A percentile compares a stretch with the other conserved stretches of the same genome.
Evolutionary conservation across 2,888 invertebrate genomes (phyloP).

Genomic region (Ormyrus thymus): DNA sequence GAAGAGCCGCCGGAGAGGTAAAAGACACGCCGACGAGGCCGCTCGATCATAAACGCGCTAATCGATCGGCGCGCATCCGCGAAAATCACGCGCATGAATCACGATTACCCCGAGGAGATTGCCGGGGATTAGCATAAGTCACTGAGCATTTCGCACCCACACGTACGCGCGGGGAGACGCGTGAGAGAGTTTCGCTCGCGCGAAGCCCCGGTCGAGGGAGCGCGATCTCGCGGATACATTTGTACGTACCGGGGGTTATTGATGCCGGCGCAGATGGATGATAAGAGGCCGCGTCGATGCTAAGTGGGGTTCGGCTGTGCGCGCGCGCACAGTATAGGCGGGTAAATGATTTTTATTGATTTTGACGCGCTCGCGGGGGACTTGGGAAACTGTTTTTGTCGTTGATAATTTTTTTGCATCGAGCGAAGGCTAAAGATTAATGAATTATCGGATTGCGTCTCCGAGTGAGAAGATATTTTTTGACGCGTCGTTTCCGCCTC

Average conservation of each 20-base stretch:
- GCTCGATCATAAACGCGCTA: background rate
- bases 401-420: too few species aligned
- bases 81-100: background rate
- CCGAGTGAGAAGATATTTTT: too few species aligned
- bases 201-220: too few species aligned
- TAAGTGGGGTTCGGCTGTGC: background rate
- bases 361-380: background rate
- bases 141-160: background rate
- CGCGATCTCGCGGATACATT: background rate
- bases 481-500: too few species aligned
- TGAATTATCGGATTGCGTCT: too few species aligned
- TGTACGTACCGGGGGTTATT: background rate
- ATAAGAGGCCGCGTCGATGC: conserved; percentile 10
- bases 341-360: conserved; percentile 22
- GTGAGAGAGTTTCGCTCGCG: conserved; percentile 3
- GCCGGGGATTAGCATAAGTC: conserved; percentile 17
- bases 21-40: background rate
- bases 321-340: too few species aligned
- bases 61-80: background rate
- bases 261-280: background rate
- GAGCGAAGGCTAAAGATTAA: too few species aligned
- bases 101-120: conserved; percentile 1
- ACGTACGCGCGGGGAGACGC: background rate
- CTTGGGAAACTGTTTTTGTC: too few species aligned
- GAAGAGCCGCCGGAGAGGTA: background rate